Conservation (phyloP, 1,140 invertebrate species). For the Sipha flava region DNA sequence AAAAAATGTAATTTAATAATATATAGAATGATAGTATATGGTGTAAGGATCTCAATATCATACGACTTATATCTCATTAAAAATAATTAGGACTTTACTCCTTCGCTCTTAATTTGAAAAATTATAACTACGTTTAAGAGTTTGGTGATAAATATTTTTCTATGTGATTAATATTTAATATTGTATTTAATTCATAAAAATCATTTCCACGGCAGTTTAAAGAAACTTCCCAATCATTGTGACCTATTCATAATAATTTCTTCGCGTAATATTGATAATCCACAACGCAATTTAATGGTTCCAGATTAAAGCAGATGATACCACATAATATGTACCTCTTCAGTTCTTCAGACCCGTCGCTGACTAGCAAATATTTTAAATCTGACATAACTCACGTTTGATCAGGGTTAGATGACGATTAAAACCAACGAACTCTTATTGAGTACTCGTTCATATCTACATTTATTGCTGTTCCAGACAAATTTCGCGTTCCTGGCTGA, state of each 20-base stretch:
- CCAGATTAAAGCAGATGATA: neutral
- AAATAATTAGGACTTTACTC: no score
- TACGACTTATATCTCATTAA: no score
- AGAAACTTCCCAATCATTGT: neutral
- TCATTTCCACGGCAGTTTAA: neutral
- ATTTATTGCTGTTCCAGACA: no score
- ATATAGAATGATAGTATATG: no score
- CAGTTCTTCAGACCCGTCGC: neutral
- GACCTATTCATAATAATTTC: neutral
- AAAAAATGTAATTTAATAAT: no score
- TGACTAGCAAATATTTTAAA: neutral
- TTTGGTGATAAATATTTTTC: no score
- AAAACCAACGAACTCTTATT: no score
- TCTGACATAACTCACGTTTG: slow-evolving; percentile 5
- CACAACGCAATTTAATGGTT: neutral
- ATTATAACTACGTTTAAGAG: no score
- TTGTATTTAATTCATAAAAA: neutral
- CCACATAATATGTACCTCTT: neutral
- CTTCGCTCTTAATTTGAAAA: no score
- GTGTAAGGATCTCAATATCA: no score
- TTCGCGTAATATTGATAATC: neutral
- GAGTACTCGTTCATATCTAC: no score
- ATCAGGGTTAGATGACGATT: no score
- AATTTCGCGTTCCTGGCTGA: neutral
- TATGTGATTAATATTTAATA: neutral